phyloP scores from a whole-genome alignment of 1,140 invertebrate genomes.

The Achroia grisella region DNA sequence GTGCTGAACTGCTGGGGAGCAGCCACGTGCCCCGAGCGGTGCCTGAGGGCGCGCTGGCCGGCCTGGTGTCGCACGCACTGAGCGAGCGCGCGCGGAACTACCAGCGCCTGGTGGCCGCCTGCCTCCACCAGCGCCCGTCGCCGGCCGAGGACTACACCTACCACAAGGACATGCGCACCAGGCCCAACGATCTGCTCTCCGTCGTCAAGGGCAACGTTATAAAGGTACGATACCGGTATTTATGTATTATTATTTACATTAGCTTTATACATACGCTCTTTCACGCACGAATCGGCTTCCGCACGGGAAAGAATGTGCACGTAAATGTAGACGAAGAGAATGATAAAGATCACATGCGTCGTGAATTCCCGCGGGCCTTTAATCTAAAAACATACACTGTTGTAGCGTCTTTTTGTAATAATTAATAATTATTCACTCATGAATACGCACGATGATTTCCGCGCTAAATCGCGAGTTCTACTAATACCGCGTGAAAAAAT shows the following conservation, averaged over 20 bases:
- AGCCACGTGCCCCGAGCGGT: constrained; percentile 86
- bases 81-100: constrained; percentile 32
- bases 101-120: constrained; percentile 36
- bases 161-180: constrained; percentile 32
- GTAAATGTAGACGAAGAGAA: no score
- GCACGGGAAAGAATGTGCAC: no score
- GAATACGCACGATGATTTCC: no score
- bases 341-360: no score
- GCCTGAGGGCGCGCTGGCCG: constrained; percentile 86
- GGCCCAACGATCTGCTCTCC: constrained; percentile 21
- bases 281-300: no score
- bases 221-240: constrained; percentile 23
- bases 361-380: no score
- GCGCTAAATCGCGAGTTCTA: no score
- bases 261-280: no score
- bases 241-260: background rate
- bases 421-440: no score
- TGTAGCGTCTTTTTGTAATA: no score
- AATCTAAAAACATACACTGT: no score
- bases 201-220: constrained; percentile 34
- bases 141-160: constrained; percentile 49
- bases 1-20: constrained; percentile 86
- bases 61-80: constrained; percentile 75
- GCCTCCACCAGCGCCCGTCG: constrained; percentile 36
- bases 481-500: no score